A percentile compares a stretch with the other conserved stretches of the same genome.
Conservation (phyloP, 2,797 vertebrate species). For the Rhinatrema bivittatum region DNA sequence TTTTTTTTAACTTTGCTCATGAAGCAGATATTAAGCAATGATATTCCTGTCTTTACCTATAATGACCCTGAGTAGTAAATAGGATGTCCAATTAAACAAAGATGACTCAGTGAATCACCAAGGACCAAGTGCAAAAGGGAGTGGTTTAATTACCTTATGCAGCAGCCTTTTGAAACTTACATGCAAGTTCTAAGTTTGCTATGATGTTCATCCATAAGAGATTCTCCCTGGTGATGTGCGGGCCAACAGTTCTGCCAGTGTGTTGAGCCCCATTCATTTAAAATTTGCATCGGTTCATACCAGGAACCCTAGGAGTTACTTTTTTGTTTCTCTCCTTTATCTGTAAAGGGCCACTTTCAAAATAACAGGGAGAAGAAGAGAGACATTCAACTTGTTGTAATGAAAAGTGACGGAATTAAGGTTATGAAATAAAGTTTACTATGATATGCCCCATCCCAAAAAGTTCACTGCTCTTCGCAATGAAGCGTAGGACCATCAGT, state of each 20-base stretch:
- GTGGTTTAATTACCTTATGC: background rate
- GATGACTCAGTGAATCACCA: background rate
- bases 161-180: background rate
- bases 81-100: background rate
- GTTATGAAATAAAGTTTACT: conserved; percentile 57
- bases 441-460: conserved; percentile 45
- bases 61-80: background rate
- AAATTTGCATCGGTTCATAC: conserved; percentile 6
- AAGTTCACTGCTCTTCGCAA: conserved; percentile 50
- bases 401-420: conserved; percentile 32
- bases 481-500: conserved; percentile 77
- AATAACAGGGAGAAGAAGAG: conserved; percentile 55
- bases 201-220: conserved; percentile 1
- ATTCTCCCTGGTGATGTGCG: background rate
- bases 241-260: background rate
- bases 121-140: conserved; percentile 9
- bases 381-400: conserved; percentile 28
- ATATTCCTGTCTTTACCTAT: background rate
- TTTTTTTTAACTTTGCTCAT: too few species aligned
- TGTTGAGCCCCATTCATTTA: conserved; percentile 22
- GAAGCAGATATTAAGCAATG: too few species aligned
- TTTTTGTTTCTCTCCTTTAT: conserved; percentile 31
- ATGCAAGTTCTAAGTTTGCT: conserved; percentile 16
- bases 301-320: conserved; percentile 10
- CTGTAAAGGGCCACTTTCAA: conserved; percentile 37